Base-by-base conservation (phyloP, 2,888 invertebrate species). In the Nomada ferruginata region DNA sequence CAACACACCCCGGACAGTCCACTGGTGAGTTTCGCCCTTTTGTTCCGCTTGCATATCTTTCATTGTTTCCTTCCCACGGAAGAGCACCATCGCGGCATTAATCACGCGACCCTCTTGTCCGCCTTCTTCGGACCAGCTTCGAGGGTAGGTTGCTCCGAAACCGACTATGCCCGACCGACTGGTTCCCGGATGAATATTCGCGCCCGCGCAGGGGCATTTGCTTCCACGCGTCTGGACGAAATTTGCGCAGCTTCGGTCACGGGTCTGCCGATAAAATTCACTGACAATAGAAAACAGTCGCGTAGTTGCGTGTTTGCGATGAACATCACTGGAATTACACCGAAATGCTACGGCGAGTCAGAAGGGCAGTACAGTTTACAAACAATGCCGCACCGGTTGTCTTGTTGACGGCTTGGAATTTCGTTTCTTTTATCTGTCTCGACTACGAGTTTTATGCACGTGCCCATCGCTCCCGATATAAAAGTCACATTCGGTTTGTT, bases 1-100 rank as follows among this genome's bases (percentile, higher is more conserved):
- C 94, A 96, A 91, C 97, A 97, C 91, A 96, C 91, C 0, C 90
- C 93, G 4, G 97, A 97, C 88, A 97, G 97, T 93, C 96, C 97
- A 87, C 95, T 96, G 96, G 97, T 97, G 92, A 96, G 96, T 96
- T 11, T 29, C 52, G 53, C 13, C 0, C 9, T 2, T n/a, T 29
- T 20, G 3, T n/a, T 29, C 7, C 52, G 18, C n/a, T 20, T 55
- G 11, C 9, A 10, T 26, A 10, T 23, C 20, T 52, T 13, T 26
- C 26, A 2, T 26, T 26, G 26, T 26, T 26, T 26, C 2, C 26
- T 26, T 26, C 26, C 26, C 26, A 26, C 26, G 26, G 26, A 1
- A 3, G 7, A 13, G 13, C 20, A 10, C 53, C 20, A 53, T 53
- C 15, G n/a, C 20, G n/a, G 53, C n/a, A 36, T 36, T 29, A 29